phyloP scores from a whole-genome alignment of 1,140 invertebrate genomes.

The Drosophila rhopaloa region DNA sequence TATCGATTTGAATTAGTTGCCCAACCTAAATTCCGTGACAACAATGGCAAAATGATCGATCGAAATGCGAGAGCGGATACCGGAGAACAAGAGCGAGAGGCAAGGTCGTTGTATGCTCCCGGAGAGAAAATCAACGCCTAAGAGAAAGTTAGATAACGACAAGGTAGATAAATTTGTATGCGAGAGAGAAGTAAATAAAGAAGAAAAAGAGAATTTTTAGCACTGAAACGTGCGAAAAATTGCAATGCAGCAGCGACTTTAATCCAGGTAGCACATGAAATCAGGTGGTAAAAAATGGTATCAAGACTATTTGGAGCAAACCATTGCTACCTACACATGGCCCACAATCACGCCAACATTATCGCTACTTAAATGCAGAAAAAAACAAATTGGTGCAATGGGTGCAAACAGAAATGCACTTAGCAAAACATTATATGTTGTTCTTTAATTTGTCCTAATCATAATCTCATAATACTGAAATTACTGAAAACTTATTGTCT shows the following conservation, averaged over 20 bases:
- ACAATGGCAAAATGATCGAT: constrained; percentile 76
- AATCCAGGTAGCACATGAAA: constrained; percentile 39
- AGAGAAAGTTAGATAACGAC: constrained; percentile 12
- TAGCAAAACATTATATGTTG: too few relatives aligned
- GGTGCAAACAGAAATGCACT: constrained; percentile 17
- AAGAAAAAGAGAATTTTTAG: constrained; percentile 11
- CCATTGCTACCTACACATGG: constrained; percentile 20
- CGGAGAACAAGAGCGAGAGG: constrained; percentile 29
- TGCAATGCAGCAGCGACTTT: constrained; percentile 53
- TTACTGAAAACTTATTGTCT: too few relatives aligned
- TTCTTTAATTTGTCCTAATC: too few relatives aligned
- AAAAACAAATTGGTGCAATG: constrained; percentile 34
- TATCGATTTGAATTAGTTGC: constrained; percentile 51
- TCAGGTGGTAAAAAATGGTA: constrained; percentile 40
- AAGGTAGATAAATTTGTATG: constrained; percentile 20
- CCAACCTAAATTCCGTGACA: constrained; percentile 78
- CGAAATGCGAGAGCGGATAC: constrained; percentile 8
- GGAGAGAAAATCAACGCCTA: constrained; percentile 21
- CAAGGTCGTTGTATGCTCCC: constrained; percentile 64
- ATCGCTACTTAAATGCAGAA: constrained; percentile 27
- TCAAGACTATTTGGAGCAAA: constrained; percentile 36
- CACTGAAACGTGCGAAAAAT: constrained; percentile 69
- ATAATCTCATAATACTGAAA: too few relatives aligned
- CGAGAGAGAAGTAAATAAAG: constrained; percentile 2
- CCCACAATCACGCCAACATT: constrained; percentile 30